Percentiles rank a stretch among this genome's conserved stretches.
Conservation (phyloP, 1,140 invertebrate genomes). For the Augochlora pura region DNA sequence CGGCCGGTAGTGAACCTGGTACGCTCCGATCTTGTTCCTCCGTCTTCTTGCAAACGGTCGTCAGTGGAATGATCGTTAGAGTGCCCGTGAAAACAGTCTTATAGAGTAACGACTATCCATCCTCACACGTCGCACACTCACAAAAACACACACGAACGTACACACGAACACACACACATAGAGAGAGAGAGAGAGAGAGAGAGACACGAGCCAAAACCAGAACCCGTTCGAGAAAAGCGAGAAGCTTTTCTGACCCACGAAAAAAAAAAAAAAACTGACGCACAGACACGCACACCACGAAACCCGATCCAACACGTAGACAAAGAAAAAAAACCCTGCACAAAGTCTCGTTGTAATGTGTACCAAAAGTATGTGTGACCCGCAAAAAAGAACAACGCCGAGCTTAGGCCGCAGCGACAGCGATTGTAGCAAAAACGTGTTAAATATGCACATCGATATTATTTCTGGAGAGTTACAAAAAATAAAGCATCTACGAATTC, state of each 20-base stretch:
- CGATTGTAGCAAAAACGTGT: slow-evolving; percentile 56
- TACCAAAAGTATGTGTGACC: background rate
- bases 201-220: too few species aligned
- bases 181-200: too few species aligned
- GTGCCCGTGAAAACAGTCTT: slow-evolving; percentile 17
- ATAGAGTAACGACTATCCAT: slow-evolving; percentile 22
- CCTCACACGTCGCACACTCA: background rate
- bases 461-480: slow-evolving; percentile 34
- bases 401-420: slow-evolving; percentile 31
- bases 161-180: too few species aligned
- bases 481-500: slow-evolving; percentile 62
- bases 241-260: too few species aligned
- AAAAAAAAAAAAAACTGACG: too few species aligned
- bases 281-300: background rate
- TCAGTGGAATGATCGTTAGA: slow-evolving; percentile 49
- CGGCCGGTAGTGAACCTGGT: slow-evolving; percentile 87
- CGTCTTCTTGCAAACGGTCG: slow-evolving; percentile 61
- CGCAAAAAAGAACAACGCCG: background rate
- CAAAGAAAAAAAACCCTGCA: background rate
- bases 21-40: slow-evolving; percentile 72
- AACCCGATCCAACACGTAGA: background rate
- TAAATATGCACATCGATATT: slow-evolving; percentile 39
- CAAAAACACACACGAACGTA: too few species aligned
- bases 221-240: too few species aligned
- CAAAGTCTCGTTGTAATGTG: background rate